Base-by-base conservation (phyloP, 2,888 invertebrate species). In the Lycocerus yunnanus region DNA sequence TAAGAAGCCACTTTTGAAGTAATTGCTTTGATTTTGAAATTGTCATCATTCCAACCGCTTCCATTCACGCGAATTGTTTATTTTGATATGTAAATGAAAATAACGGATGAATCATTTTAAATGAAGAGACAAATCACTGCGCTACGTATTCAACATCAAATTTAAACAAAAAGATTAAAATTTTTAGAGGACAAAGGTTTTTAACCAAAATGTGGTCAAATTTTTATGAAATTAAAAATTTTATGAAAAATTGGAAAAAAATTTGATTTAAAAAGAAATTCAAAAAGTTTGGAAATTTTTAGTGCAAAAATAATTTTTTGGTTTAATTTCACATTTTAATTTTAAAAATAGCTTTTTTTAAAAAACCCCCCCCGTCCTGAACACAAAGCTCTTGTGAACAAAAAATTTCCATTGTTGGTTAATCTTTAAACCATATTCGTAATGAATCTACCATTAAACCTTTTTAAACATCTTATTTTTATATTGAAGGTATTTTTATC, bases 21-120 rank as follows among this genome's bases (percentile, higher is more conserved):
- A 43, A 43, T 43, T 43, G n/a, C 6, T 43, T n/a, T 43, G 43
- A 43, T 43, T 43, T 43, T 43, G n/a, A 43, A 43, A 43, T 43
- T n/a, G n/a, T 43, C 43, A n/a, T 43, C 43, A 8, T n/a, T 43
- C 6, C 11, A 63, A 63, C 61, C 18, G 61, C 61, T 63, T n/a
- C 61, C 16, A 8, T 18, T 13, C 21, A 13, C 15, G 18, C 58
- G 60, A 20, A 59, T 18, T 72, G 21, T 72, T 65, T 68, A 72
- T 72, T 72, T 71, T 63, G 63, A 72, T 72, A 61, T 72, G 63
- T 16, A 66, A 73, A 73, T 73, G 60, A 66, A 59, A 69, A 60
- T 43, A 69, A 69, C 69, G 61, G 66, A 73, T 73, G 73, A 73
- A 16, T 73, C 73, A 73, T 66, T 73, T 73, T 69, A 73, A 69